Evolutionary conservation across 2,113 vertebrate genomes (phyloP), one percentile per base, ranked within the genome.

Genomic region (rabbit (Oryctolagus cuniculus)): DNA sequence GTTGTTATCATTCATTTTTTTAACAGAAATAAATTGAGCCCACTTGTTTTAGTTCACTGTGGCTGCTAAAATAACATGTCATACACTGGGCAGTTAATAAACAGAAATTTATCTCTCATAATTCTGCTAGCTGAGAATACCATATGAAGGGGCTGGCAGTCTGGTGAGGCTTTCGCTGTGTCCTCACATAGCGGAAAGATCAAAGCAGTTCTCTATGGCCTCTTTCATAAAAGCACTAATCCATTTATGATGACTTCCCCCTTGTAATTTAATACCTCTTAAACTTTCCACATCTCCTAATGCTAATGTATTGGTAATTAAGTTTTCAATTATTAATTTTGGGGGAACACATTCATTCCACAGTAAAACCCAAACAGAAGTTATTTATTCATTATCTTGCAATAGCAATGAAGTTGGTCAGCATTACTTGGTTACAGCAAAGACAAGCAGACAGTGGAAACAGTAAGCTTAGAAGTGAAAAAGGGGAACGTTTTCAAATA

Each of bases 21-120:
- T 81, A 11, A 81, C 36, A 81, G 69, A 90, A 86, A 93, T 63
- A 83, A 90, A 58, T 16, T 72, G 73, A 70, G 19, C 55, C 31
- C 10, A 58, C 53, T 34, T 44, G 5, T 16, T 15, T 73, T 73
- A n/a, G 12, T 17, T 5, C 27, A 44, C 24, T 31, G 8, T 17
- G 11, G 27, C 34, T 61, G 12, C 51, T 72, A n/a, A 31, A 81
- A 44, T 13, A 70, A 90, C 70, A 25, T 82, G 44, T 2, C 51
- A 19, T n/a, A 49, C 53, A 61, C 36, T 10, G 4, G 3, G 5
- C 19, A 63, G 11, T 8, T 61, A 10, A 61, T 85, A 7, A 31
- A 11, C 27, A 13, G 5, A 72, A 9, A 29, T 22, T 61, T 2
- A 19, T 74, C 61, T 63, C 17, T 75, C 38, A 24, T 8, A 64